Conservation (phyloP, 2,113 vertebrate species). For the Varanus komodoensis region DNA sequence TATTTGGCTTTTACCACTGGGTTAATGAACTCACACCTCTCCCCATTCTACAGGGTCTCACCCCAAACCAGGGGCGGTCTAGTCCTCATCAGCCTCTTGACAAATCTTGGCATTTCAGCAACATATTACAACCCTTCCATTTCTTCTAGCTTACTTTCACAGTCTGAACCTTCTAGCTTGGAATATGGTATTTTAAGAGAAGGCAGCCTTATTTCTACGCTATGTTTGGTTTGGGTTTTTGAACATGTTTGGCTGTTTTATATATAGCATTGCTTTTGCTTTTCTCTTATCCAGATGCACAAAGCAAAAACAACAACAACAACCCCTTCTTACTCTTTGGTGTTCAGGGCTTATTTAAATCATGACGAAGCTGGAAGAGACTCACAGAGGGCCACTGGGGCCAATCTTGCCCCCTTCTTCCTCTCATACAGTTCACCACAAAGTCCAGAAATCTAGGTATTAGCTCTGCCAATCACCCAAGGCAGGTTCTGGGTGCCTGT, state of each 20-base stretch:
- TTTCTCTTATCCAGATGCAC: not conserved
- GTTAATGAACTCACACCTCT: too few species aligned
- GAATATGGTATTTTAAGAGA: too few species aligned
- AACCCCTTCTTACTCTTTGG: not conserved
- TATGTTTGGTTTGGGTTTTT: not conserved
- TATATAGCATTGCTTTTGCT: not conserved
- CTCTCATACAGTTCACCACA: not conserved
- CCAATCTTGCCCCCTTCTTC: too few species aligned
- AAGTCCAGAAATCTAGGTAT: not conserved
- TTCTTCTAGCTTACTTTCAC: too few species aligned
- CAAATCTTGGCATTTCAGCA: too few species aligned
- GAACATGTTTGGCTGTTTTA: not conserved
- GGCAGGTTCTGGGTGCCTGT: not conserved
- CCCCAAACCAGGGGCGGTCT: too few species aligned
- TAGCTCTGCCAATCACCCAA: not conserved
- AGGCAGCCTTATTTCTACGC: too few species aligned
- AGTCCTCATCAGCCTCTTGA: too few species aligned
- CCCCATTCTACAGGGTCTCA: too few species aligned
- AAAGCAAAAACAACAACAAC: not conserved
- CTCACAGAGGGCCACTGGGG: not conserved
- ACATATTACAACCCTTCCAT: too few species aligned
- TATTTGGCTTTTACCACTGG: too few species aligned
- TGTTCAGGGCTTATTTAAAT: not conserved
- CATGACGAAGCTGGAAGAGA: not conserved
- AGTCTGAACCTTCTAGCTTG: too few species aligned